Evolutionary conservation across 37 sponge, comb jelly and placozoan species (phyloP).

Genomic region (Beroe ovata): DNA sequence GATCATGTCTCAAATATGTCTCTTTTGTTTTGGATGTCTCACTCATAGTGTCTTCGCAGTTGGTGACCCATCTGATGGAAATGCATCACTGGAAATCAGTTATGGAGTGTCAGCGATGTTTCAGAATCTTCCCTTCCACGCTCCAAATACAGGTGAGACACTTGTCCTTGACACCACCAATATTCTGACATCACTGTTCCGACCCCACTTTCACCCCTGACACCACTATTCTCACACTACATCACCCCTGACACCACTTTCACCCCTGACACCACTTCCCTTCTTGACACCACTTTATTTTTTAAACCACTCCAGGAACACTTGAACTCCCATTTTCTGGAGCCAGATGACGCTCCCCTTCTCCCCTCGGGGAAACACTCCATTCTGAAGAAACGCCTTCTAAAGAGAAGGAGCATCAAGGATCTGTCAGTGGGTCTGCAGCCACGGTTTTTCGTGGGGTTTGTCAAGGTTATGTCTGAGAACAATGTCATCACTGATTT

Average conservation of each 20-base stretch:
- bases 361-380: conserved; percentile 59
- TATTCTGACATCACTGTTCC: too few relatives aligned
- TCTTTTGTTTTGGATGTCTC: too few relatives aligned
- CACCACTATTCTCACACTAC: neutral
- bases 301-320: conserved; percentile 29
- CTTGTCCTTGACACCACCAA: too few relatives aligned
- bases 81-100: conserved; percentile 40
- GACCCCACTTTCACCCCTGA: too few relatives aligned
- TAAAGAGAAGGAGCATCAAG: conserved; percentile 33
- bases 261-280: too few relatives aligned
- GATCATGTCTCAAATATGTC: too few relatives aligned
- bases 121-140: neutral
- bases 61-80: conserved; percentile 41
- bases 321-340: conserved; percentile 54
- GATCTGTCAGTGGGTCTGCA: conserved; percentile 15
- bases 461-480: neutral
- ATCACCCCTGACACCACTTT: too few relatives aligned
- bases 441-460: neutral
- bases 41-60: too few relatives aligned
- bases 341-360: conserved; percentile 53
- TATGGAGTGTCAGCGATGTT: conserved; percentile 58
- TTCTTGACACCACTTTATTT: neutral
- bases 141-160: conserved; percentile 14
- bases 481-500: neutral
- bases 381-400: conserved; percentile 47